These are phyloP conservation scores for Caenorhabditis becei DNA, from an alignment of 2,888 invertebrate genomes.

Conservation along the genomic window DNA sequence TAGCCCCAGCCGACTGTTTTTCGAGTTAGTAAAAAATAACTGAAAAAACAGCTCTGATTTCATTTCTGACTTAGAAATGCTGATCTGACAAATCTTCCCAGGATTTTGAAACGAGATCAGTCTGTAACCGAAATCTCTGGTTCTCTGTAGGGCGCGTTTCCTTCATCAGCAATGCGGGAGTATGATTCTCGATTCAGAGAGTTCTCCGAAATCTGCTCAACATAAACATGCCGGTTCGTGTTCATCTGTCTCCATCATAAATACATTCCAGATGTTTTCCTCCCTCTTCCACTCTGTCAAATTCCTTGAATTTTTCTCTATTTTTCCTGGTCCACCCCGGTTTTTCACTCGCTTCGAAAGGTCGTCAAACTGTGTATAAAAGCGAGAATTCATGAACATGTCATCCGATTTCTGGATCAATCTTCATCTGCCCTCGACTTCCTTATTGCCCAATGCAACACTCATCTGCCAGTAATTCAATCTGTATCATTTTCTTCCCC, in stretches of 20 bases:
- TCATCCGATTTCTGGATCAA: conserved; percentile 13
- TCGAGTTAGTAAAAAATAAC: neutral
- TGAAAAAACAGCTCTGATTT: too few relatives aligned
- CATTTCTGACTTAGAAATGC: too few relatives aligned
- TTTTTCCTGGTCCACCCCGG: neutral
- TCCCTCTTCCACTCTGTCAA: conserved; percentile 3
- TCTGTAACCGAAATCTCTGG: too few relatives aligned
- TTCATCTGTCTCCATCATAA: conserved; percentile 13
- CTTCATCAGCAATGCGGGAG: neutral
- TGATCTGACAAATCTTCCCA: too few relatives aligned
- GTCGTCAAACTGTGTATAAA: neutral
- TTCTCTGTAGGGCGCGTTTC: too few relatives aligned
- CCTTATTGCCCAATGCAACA: conserved; percentile 5
- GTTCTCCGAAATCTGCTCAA: neutral
- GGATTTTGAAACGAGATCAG: too few relatives aligned
- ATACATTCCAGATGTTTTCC: conserved; percentile 46
- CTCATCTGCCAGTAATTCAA: conserved; percentile 42
- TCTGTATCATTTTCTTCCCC: conserved; percentile 26
- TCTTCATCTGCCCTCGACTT: conserved; percentile 17
- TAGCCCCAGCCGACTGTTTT: conserved; percentile 2
- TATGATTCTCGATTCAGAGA: neutral
- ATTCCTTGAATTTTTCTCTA: neutral
- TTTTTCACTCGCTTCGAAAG: conserved; percentile 2
- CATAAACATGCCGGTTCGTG: conserved; percentile 4
- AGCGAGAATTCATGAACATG: neutral